Evolutionary conservation across 2,888 invertebrate species (phyloP), one percentile per base, ranked within the genome.

Genomic region (Cheilosia vernalis): DNA sequence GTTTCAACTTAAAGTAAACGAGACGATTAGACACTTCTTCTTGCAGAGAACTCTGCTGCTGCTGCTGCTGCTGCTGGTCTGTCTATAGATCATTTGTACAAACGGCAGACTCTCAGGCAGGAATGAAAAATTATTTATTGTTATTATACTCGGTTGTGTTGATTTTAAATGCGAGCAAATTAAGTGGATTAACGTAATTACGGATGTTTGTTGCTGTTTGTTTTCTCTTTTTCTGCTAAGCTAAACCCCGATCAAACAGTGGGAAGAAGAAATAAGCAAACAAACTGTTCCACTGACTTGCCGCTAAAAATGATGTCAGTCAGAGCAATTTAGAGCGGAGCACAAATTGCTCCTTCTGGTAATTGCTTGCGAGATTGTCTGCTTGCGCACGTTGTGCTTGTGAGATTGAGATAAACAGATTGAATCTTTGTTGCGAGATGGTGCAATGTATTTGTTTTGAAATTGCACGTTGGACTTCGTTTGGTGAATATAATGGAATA

Each of bases 171-270:
- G 83, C 67, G 73, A 78, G 56, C 78, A 78, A 85, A 85, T 85
- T 85, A 85, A 77, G 77, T 81, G 67, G 85, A 85, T 81, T 81
- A 85, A 81, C 64, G 77, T 70, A 80, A 21, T 84, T 80, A 66
- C 56, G 53, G 56, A 64, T 69, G 64, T 69, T 64, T 51, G 42
- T 82, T 63, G 1, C 69, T 80, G 13, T 33, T 66, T 24, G 24
- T 24, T n/a, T n/a, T 27, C 1, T 27, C 0, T 40, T 40, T 70
- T 42, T 69, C 9, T 30, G 30, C 30, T 9, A 2, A 30, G 9
- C 30, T 9, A 30, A 51, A 47, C 27, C 76, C 67, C 42, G 27
- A 55, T 33, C 21, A 51, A 51, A 37, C 2, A 49, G n/a, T n/a
- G 10, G 13, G 15, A 17, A 42, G 33, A 19, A 82, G 49, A 33